phyloP scores from a whole-genome alignment of 2,113 vertebrate species.

The Burhinus bistriatus region DNA sequence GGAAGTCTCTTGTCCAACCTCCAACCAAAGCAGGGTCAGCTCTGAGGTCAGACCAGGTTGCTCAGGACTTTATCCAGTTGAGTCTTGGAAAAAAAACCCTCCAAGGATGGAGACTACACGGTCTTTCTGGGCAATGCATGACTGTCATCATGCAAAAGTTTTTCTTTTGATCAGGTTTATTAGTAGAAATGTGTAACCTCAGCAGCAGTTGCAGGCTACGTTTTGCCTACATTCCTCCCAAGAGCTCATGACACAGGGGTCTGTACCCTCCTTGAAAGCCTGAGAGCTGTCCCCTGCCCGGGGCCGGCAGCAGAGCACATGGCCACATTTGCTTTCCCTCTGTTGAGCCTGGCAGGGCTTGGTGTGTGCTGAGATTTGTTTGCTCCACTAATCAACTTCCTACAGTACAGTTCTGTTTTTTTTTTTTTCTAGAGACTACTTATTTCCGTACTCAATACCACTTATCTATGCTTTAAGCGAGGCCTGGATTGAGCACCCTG shows the following conservation, averaged over 20 bases:
- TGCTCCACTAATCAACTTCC: background rate
- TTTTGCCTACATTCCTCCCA: background rate
- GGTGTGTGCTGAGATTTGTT: background rate
- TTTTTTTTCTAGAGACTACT: background rate
- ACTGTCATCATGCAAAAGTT: background rate
- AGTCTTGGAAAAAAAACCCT: background rate
- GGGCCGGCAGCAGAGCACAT: accelerated
- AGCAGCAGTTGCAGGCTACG: background rate
- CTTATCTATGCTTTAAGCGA: background rate
- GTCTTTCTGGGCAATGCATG: background rate
- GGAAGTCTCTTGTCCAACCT: background rate
- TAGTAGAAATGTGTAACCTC: background rate
- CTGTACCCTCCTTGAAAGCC: background rate
- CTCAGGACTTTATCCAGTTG: background rate
- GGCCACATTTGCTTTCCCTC: background rate
- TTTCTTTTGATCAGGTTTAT: background rate
- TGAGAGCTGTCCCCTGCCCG: background rate
- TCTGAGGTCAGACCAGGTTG: background rate
- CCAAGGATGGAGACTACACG: accelerated
- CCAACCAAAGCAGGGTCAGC: background rate
- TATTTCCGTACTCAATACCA: background rate
- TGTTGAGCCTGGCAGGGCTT: background rate
- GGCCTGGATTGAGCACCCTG: background rate
- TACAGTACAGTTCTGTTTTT: background rate
- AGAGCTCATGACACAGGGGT: background rate